A percentile compares a stretch with the other conserved stretches of the same genome.
phyloP scores from a whole-genome alignment of 1,140 invertebrate genomes.

The Apis laboriosa region DNA sequence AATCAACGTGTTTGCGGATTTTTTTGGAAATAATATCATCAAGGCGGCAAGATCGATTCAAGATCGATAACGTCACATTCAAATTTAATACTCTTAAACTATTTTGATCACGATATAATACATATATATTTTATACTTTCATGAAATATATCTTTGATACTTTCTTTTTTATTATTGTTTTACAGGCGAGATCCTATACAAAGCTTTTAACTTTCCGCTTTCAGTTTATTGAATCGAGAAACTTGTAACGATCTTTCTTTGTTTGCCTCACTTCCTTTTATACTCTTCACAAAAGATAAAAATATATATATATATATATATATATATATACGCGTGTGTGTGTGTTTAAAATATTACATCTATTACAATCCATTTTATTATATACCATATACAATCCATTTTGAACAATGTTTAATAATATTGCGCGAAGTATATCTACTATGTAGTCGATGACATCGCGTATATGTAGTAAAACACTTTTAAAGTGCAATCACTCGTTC shows the following conservation, averaged over 20 bases:
- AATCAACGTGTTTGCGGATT: constrained; percentile 13
- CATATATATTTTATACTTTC: not conserved
- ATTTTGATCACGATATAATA: not conserved
- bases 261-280: not conserved
- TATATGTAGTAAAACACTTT: constrained; percentile 48
- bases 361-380: too few species aligned
- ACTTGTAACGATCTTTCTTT: not conserved
- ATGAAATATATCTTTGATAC: not conserved
- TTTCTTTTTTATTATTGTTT: not conserved
- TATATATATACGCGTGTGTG: too few species aligned
- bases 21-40: not conserved
- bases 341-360: too few species aligned
- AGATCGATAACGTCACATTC: not conserved
- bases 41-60: not conserved
- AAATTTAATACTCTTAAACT: not conserved
- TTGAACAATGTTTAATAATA: not conserved
- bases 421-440: too few species aligned
- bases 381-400: not conserved
- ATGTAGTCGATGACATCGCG: not conserved
- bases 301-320: not conserved
- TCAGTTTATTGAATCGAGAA: constrained; percentile 12
- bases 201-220: not conserved
- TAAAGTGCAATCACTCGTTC: constrained; percentile 59
- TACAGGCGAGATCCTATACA: not conserved
- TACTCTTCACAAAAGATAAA: not conserved